phyloP scores from a whole-genome alignment of 2,797 vertebrate genomes.

The Hirundo rustica region DNA sequence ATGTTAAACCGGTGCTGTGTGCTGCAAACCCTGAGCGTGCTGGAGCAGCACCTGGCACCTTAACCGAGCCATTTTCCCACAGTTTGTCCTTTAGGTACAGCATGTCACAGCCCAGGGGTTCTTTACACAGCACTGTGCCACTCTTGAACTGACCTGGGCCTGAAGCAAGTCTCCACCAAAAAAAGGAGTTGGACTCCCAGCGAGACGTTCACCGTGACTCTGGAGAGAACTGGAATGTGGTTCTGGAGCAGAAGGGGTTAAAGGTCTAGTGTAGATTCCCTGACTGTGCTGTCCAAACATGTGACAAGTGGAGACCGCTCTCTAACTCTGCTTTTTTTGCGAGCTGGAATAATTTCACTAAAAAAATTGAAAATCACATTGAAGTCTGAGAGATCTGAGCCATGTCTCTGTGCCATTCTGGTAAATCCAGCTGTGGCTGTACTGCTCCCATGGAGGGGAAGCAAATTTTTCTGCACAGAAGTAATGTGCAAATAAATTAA shows the following conservation, averaged over 20 bases:
- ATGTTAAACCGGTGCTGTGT: accelerated
- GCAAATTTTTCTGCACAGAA: not conserved
- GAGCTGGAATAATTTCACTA: not conserved
- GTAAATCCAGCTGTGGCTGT: not conserved
- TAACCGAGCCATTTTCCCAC: not conserved
- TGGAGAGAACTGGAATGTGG: accelerated
- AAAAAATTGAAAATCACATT: not conserved
- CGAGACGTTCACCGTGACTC: not conserved
- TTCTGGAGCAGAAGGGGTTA: not conserved
- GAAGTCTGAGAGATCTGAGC: not conserved
- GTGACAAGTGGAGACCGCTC: not conserved
- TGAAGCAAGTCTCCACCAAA: not conserved
- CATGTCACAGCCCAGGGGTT: accelerated
- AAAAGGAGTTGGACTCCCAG: not conserved
- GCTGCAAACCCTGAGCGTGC: not conserved
- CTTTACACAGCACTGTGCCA: not conserved
- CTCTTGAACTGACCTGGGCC: not conserved
- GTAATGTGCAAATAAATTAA: not conserved
- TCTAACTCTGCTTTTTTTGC: not conserved
- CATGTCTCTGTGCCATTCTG: not conserved
- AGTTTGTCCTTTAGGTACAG: not conserved
- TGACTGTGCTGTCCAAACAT: not conserved
- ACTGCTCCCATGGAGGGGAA: not conserved
- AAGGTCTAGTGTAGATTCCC: not conserved
- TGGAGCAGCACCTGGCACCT: not conserved